Percentiles rank a stretch among this genome's conserved stretches.
These are phyloP conservation scores for Chlorops oryzae DNA, from an alignment of 1,140 invertebrate genomes.

Conservation along the genomic window DNA sequence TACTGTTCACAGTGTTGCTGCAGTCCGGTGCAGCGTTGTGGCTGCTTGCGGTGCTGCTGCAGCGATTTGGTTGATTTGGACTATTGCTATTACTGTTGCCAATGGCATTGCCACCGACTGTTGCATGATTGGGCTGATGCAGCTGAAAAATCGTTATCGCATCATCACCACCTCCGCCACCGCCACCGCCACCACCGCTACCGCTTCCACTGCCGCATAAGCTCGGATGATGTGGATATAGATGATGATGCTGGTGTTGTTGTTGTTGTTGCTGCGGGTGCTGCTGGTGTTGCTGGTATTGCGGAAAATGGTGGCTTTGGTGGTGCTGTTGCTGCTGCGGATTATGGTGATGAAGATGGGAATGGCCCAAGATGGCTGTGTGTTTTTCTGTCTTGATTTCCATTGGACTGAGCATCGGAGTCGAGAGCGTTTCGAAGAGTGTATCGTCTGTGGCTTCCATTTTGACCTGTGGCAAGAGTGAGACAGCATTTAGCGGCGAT, in stretches of 20 bases:
- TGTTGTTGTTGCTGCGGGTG: conserved; percentile 49
- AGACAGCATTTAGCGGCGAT: conserved; percentile 23
- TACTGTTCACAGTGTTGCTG: conserved; percentile 21
- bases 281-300: conserved; percentile 27
- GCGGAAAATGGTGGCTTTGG: conserved; percentile 25
- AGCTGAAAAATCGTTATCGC: conserved; percentile 32
- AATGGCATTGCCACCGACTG: conserved; percentile 13
- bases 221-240: conserved; percentile 43
- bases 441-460: conserved; percentile 64
- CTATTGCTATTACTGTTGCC: conserved; percentile 22
- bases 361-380: conserved; percentile 25
- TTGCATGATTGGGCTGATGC: conserved; percentile 6
- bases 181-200: background rate
- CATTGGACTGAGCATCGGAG: conserved; percentile 63
- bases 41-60: conserved; percentile 16
- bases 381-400: conserved; percentile 62
- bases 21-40: conserved; percentile 21
- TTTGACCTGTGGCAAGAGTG: conserved; percentile 58
- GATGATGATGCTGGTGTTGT: conserved; percentile 35
- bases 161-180: conserved; percentile 10
- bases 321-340: conserved; percentile 49
- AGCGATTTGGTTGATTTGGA: conserved; percentile 18
- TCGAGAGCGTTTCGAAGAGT: conserved; percentile 49
- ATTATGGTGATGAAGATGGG: conserved; percentile 48
- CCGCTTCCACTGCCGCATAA: conserved; percentile 13